Percentiles rank a stretch among this genome's conserved stretches.
phyloP scores from a whole-genome alignment of 2,888 invertebrate genomes.

The Thecocarcelia acutangulata region DNA sequence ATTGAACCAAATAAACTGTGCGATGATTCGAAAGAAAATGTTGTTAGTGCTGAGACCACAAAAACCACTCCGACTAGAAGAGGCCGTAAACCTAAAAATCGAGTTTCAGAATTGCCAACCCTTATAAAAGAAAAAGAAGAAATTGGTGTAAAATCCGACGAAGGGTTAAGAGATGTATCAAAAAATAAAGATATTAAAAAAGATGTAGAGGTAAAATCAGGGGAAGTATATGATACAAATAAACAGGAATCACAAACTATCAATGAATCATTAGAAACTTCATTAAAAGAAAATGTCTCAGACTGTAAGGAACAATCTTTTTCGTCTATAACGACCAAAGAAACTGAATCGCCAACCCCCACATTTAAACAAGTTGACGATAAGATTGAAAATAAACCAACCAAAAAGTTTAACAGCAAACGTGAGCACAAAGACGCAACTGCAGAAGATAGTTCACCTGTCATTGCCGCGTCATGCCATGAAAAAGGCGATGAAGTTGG shows the following conservation, averaged over 20 bases:
- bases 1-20: neutral
- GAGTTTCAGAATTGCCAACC: neutral
- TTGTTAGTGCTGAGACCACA: constrained; percentile 1
- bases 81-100: constrained; percentile 59
- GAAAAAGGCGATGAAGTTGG: constrained; percentile 28
- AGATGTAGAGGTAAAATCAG: neutral
- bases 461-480: neutral
- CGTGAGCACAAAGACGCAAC: constrained; percentile 8
- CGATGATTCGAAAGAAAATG: neutral
- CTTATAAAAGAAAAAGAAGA: constrained; percentile 5
- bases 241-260: neutral
- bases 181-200: neutral
- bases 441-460: neutral
- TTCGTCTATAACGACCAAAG: neutral
- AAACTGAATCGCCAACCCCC: neutral
- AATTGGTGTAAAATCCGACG: neutral
- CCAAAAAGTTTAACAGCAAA: constrained; percentile 25
- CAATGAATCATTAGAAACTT: neutral
- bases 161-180: neutral
- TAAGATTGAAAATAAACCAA: neutral
- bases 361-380: constrained; percentile 2
- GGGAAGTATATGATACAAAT: neutral
- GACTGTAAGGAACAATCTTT: neutral
- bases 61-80: constrained; percentile 32
- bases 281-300: neutral